A percentile compares a stretch with the other conserved stretches of the same genome.
These are phyloP conservation scores for Umimayanthus kanabou DNA, from an alignment of 92 coral and sea anemone species.

Conservation along the genomic window DNA sequence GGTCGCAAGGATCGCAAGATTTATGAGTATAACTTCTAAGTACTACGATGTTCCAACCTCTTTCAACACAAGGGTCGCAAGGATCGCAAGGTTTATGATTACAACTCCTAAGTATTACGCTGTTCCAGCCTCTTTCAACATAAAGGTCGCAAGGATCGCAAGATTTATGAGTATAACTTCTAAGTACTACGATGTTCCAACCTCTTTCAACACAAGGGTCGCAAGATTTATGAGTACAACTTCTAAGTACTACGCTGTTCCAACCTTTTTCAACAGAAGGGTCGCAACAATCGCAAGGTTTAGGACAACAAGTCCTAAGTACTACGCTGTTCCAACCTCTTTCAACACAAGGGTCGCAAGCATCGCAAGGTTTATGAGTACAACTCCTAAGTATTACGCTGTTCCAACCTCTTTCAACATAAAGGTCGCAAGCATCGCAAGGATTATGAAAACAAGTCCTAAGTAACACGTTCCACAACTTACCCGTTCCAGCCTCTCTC, in stretches of 20 bases:
- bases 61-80: conserved; percentile 47
- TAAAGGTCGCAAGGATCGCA: conserved; percentile 45
- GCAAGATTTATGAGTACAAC: too few relatives aligned
- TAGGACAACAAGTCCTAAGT: conserved; percentile 43
- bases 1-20: conserved; percentile 23
- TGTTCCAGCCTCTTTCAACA: conserved; percentile 51
- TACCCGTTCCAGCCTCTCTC: conserved; percentile 74
- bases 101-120: too few relatives aligned
- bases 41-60: conserved; percentile 45
- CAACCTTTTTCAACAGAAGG: conserved; percentile 65
- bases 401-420: conserved; percentile 50
- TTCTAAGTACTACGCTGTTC: conserved; percentile 27
- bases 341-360: conserved; percentile 36
- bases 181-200: conserved; percentile 37
- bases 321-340: conserved; percentile 48
- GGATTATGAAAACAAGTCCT: too few relatives aligned
- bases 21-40: conserved; percentile 41
- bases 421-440: conserved; percentile 49
- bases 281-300: conserved; percentile 56
- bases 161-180: conserved; percentile 12
- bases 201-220: conserved; percentile 57
- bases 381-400: background rate
- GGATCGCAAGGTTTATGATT: background rate
- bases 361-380: conserved; percentile 37
- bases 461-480: background rate